Percentiles rank a stretch among this genome's conserved stretches.
Evolutionary conservation across 1,140 invertebrate genomes (phyloP).

Genomic region (Bicyclus anynana): DNA sequence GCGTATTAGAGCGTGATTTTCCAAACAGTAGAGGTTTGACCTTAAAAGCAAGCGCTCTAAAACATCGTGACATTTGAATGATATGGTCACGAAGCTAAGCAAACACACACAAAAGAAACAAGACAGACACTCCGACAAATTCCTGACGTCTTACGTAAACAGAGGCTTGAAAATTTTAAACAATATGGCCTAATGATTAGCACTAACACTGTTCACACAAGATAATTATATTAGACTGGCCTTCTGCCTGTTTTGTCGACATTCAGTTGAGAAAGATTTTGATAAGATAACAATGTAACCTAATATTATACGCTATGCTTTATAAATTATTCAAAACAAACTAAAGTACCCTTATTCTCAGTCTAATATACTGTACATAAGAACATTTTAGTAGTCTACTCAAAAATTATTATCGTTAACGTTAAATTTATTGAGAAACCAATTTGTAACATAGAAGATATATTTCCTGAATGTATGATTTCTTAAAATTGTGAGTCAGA

Average conservation of each 20-base stretch:
- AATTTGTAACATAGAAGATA: too few relatives aligned
- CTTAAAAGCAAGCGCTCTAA: neutral
- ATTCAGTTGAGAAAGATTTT: conserved; percentile 20
- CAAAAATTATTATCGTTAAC: too few relatives aligned
- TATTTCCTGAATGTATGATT: neutral
- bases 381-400: too few relatives aligned
- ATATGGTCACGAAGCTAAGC: conserved; percentile 31
- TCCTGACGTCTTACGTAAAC: conserved; percentile 31
- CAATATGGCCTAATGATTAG: conserved; percentile 25
- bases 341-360: too few relatives aligned
- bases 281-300: conserved; percentile 54
- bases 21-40: neutral
- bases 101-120: conserved; percentile 6
- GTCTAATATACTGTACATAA: too few relatives aligned
- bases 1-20: neutral
- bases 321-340: too few relatives aligned
- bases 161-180: conserved; percentile 4
- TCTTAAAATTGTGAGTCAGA: neutral
- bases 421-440: too few relatives aligned
- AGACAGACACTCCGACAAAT: conserved; percentile 20
- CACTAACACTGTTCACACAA: conserved; percentile 40
- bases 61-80: conserved; percentile 35
- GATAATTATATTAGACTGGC: conserved; percentile 41
- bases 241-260: conserved; percentile 16
- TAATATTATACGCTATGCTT: conserved; percentile 6